phyloP scores from a whole-genome alignment of 2,113 vertebrate genomes.

The Plotosus lineatus region DNA sequence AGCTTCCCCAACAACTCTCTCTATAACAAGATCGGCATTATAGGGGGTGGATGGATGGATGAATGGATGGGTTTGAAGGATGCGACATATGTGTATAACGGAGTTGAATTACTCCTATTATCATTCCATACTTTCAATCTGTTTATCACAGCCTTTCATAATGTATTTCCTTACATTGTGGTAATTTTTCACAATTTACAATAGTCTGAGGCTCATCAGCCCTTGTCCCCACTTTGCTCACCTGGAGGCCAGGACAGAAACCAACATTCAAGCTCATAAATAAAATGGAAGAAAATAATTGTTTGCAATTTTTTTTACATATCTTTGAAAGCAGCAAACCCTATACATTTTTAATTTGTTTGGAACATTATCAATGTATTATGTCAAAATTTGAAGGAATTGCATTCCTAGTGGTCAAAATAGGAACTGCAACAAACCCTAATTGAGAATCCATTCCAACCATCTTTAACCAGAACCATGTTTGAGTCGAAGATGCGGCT shows the following conservation, averaged over 20 bases:
- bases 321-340: too few relatives aligned
- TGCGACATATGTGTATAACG: not conserved
- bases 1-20: too few relatives aligned
- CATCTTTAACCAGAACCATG: not conserved
- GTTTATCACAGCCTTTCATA: not conserved
- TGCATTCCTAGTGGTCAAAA: not conserved
- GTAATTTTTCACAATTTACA: slow-evolving; percentile 10
- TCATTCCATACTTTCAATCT: not conserved
- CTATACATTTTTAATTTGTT: too few relatives aligned
- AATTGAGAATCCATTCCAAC: not conserved
- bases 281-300: not conserved
- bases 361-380: too few relatives aligned
- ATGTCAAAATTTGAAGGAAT: too few relatives aligned
- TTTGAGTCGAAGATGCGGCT: not conserved
- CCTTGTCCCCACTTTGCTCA: not conserved
- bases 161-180: not conserved
- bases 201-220: slow-evolving; percentile 56
- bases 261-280: not conserved
- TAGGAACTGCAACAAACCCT: not conserved
- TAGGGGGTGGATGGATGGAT: too few relatives aligned
- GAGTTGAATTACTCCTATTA: not conserved
- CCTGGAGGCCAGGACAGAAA: not conserved
- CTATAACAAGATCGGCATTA: too few relatives aligned
- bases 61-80: too few relatives aligned
- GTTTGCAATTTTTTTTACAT: too few relatives aligned